phyloP scores from a whole-genome alignment of 1,140 invertebrate genomes.

The Leptopilina clavipes region DNA sequence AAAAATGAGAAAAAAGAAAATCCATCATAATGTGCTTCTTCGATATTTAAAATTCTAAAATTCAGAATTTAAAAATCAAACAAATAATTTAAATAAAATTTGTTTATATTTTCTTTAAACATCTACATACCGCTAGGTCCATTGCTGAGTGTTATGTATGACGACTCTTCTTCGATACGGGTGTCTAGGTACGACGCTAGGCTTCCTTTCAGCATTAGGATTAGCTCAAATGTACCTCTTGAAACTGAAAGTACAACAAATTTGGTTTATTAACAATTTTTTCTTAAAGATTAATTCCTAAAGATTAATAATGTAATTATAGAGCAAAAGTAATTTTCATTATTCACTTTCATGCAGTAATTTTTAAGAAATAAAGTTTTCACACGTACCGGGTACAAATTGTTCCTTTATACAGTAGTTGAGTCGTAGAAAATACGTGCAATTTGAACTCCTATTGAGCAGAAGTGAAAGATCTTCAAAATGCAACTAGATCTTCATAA shows the following conservation, averaged over 20 bases:
- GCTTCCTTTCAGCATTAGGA: conserved; percentile 75
- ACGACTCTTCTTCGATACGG: conserved; percentile 71
- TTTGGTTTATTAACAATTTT: no score
- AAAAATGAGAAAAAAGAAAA: no score
- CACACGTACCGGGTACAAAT: conserved; percentile 15
- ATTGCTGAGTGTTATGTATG: conserved; percentile 72
- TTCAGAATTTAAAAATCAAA: no score
- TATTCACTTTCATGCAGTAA: no score
- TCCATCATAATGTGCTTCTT: no score
- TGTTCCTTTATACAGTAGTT: not conserved
- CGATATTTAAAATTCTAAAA: no score
- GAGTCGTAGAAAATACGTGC: conserved; percentile 2
- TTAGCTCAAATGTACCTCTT: conserved; percentile 67
- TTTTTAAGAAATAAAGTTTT: not conserved
- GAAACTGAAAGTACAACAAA: conserved; percentile 53
- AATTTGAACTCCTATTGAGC: not conserved
- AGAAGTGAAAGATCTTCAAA: not conserved
- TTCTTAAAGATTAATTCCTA: no score
- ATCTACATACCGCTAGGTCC: conserved; percentile 66
- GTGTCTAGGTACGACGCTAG: conserved; percentile 69
- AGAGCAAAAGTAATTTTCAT: no score
- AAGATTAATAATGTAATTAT: no score
- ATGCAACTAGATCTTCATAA: not conserved
- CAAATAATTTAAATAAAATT: not conserved
- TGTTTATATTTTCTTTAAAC: conserved; percentile 10